Evolutionary conservation across 2,888 invertebrate genomes (phyloP), one percentile per base, ranked within the genome.

Genomic region (Andrena hattorfiana): DNA sequence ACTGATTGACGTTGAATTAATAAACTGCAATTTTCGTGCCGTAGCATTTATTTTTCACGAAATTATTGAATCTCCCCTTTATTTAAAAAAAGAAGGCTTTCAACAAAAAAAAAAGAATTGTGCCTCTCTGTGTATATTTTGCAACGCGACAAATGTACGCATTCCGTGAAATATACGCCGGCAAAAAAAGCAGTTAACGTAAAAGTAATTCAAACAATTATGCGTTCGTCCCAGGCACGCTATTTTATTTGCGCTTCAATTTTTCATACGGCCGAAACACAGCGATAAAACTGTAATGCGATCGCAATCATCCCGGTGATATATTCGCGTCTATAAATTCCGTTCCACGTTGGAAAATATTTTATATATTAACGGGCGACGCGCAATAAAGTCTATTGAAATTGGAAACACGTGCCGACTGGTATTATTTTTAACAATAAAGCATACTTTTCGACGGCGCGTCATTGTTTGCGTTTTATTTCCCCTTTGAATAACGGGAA

Each of bases 361-460:
- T 80, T 62, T 48, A 63, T 26, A 62, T 30, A 71, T 80, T 78
- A 80, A 78, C 79, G 10, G 23, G n/a, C 32, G 32, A 59, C 66
- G 32, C 0, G 59, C 66, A 32, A 73, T 51, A 48, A 56, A 69
- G 30, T 42, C 10, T 48, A 30, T 28, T 35, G 13, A 20, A 51
- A 51, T 13, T 48, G 35, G 48, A 64, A 56, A 56, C 73, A 10
- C 51, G 60, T 5, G 26, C 3, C 5, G 35, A 20, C 54, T 32
- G 4, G 5, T 20, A 60, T 70, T 59, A 78, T 77, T 78, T 79
- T 80, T 71, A 78, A 70, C 59, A 80, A 80, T 80, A 59, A 48
- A 42, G 66, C 59, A 16, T 16, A 67, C 60, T 35, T 59, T 77
- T 66, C 49, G 42, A 60, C 6, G 60, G 28, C n/a, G 30, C 35